A percentile compares a stretch with the other conserved stretches of the same genome.
phyloP scores from a whole-genome alignment of 2,888 invertebrate genomes.

The Orthosia gothica region DNA sequence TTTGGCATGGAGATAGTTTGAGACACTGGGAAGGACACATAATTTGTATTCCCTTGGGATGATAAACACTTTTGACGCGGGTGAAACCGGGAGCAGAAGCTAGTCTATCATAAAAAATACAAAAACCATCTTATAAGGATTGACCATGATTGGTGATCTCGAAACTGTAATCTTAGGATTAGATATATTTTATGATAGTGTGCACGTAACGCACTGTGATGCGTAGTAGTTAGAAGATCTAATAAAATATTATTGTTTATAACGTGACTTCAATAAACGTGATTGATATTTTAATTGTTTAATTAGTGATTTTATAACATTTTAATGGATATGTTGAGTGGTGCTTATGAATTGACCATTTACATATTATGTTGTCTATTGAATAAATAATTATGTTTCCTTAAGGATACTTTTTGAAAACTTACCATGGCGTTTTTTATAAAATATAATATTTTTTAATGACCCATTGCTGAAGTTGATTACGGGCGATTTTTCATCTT shows the following conservation, averaged over 20 bases:
- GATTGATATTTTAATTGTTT: constrained; percentile 27
- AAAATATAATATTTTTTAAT: too few relatives aligned
- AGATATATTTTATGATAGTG: constrained; percentile 31
- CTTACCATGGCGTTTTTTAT: too few relatives aligned
- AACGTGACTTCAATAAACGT: constrained; percentile 29
- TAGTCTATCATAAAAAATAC: too few relatives aligned
- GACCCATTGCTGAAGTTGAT: too few relatives aligned
- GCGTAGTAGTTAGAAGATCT: constrained; percentile 24
- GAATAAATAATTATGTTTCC: too few relatives aligned
- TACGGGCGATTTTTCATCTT: too few relatives aligned
- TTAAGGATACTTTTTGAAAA: too few relatives aligned
- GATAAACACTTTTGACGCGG: too few relatives aligned
- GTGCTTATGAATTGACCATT: constrained; percentile 9
- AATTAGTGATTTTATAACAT: constrained; percentile 3
- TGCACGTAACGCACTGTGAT: constrained; percentile 10
- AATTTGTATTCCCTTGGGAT: too few relatives aligned
- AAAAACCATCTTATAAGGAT: constrained; percentile 11
- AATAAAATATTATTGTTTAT: not conserved
- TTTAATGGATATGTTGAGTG: constrained; percentile 10
- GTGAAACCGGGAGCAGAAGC: too few relatives aligned
- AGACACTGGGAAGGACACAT: too few relatives aligned
- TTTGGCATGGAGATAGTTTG: too few relatives aligned
- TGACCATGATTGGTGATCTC: constrained; percentile 41
- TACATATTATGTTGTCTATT: constrained; percentile 13
- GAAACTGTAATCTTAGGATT: constrained; percentile 39